Percentiles rank a stretch among this genome's conserved stretches.
phyloP scores from a whole-genome alignment of 2,888 invertebrate genomes.

The Leptopilina syphax region DNA sequence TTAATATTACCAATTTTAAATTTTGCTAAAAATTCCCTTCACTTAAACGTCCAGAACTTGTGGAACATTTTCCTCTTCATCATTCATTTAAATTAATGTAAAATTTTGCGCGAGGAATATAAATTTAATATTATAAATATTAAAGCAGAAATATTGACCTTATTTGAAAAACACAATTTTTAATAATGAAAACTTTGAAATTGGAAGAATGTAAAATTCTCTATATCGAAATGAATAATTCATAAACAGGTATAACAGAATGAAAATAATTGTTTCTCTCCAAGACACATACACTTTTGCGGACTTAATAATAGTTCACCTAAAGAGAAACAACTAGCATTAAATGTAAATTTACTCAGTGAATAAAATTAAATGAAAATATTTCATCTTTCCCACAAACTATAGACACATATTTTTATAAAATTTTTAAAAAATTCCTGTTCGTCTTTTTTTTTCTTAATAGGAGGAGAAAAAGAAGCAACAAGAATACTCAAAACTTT shows the following conservation, averaged over 20 bases:
- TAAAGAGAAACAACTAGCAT: not conserved
- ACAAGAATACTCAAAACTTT: not conserved
- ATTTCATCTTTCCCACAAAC: not conserved
- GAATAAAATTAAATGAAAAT: not conserved
- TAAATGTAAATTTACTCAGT: not conserved
- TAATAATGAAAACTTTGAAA: constrained; percentile 1
- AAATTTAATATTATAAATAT: too few species aligned
- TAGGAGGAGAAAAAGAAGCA: too few species aligned
- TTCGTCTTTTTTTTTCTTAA: not conserved
- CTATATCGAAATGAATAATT: not conserved
- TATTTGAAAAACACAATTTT: not conserved
- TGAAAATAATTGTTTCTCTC: constrained; percentile 2
- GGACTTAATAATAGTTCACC: not conserved
- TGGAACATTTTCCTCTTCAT: too few species aligned
- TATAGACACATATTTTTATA: not conserved
- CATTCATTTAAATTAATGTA: too few species aligned
- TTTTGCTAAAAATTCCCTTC: too few species aligned
- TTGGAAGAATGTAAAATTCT: not conserved
- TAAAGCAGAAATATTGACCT: not conserved
- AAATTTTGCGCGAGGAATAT: too few species aligned
- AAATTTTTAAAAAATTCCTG: not conserved
- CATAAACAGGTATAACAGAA: not conserved
- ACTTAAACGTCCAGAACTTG: too few species aligned
- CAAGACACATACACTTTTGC: not conserved
- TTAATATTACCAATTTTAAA: too few species aligned